Evolutionary conservation across 2,113 vertebrate genomes (phyloP).

Genomic region (Vombatus ursinus): DNA sequence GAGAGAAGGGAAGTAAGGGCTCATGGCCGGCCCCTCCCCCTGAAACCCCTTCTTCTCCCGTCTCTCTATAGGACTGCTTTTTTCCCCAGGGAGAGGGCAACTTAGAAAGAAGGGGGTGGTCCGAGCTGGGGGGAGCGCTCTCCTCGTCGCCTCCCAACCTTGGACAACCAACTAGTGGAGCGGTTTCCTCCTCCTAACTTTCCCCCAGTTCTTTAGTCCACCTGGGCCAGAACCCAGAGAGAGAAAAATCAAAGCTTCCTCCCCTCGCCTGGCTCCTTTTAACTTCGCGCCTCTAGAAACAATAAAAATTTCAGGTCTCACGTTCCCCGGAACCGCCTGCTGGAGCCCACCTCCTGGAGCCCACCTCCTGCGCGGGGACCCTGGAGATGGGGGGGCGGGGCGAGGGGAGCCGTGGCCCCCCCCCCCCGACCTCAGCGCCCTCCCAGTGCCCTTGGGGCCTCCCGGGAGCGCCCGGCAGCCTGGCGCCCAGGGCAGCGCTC

Average conservation of each 20-base stretch:
- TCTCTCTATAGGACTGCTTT: neutral
- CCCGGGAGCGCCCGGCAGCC: neutral
- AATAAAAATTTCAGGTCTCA: neutral
- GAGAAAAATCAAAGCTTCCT: neutral
- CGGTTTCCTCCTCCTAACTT: neutral
- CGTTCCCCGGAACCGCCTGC: neutral
- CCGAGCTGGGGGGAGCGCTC: neutral
- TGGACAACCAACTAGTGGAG: neutral
- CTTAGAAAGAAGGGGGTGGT: neutral
- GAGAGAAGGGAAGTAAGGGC: neutral
- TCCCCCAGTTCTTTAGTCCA: neutral
- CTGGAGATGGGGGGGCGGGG: neutral
- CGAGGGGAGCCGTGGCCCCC: neutral
- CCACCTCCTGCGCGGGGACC: neutral
- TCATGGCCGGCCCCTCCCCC: neutral
- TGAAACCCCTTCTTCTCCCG: too few species aligned
- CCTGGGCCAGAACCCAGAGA: neutral
- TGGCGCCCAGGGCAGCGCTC: accelerated
- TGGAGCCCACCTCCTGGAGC: slow-evolving; percentile 28
- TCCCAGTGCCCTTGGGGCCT: neutral
- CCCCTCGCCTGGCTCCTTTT: neutral
- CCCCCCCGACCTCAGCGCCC: neutral
- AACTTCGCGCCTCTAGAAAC: neutral
- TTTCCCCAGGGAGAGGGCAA: neutral
- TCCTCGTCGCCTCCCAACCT: neutral